Evolutionary conservation across 2,113 vertebrate species (phyloP).

Genomic region (Alectura lathami): DNA sequence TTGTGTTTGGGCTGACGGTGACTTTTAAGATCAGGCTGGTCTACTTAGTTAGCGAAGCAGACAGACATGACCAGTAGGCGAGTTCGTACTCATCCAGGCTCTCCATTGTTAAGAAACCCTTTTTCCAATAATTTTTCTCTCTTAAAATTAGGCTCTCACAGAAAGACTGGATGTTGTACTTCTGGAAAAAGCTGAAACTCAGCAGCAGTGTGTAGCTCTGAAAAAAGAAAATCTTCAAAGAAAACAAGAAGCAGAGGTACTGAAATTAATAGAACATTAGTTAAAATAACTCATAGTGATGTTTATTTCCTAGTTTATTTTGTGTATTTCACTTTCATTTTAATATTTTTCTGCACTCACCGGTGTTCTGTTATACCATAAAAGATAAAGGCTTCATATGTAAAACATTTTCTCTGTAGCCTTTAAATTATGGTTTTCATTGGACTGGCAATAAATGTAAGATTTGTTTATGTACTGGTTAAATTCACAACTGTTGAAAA

Average conservation of each 20-base stretch:
- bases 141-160: constrained; percentile 85
- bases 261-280: not conserved
- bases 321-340: not conserved
- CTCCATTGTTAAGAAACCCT: not conserved
- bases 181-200: constrained; percentile 93
- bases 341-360: not conserved
- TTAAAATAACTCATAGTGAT: not conserved
- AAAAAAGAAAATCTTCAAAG: constrained; percentile 84
- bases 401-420: not conserved
- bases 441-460: not conserved
- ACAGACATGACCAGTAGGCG: not conserved
- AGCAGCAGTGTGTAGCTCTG: constrained; percentile 85
- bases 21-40: not conserved
- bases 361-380: not conserved
- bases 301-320: not conserved
- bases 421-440: not conserved
- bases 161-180: constrained; percentile 87
- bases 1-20: not conserved
- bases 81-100: not conserved
- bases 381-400: not conserved
- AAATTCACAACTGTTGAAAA: not conserved
- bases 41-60: not conserved
- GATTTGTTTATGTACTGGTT: not conserved
- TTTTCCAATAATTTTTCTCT: not conserved
- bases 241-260: constrained; percentile 86